A percentile compares a stretch with the other conserved stretches of the same genome.
Evolutionary conservation across 2,113 vertebrate species (phyloP).

Genomic region (Enhydra lutris): DNA sequence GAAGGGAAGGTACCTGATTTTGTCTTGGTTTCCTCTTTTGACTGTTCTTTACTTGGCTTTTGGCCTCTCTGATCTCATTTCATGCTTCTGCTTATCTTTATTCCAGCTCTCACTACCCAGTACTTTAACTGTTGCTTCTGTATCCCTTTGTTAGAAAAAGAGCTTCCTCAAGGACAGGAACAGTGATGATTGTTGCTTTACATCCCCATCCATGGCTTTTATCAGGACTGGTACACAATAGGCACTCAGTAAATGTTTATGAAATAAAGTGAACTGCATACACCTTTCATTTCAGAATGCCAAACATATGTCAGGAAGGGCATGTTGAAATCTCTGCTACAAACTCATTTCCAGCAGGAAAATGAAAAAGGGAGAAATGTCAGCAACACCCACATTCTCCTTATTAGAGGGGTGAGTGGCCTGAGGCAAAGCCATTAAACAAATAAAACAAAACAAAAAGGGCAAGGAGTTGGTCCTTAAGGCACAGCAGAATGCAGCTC

Average conservation of each 20-base stretch:
- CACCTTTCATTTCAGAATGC: neutral
- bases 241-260: neutral
- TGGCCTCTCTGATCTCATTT: neutral
- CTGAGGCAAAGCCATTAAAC: neutral
- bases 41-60: neutral
- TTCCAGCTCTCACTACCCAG: neutral
- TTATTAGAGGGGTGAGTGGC: neutral
- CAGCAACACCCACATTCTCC: neutral
- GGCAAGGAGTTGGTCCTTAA: neutral
- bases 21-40: accelerated
- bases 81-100: too few relatives aligned
- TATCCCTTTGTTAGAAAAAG: neutral
- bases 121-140: neutral
- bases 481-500: accelerated
- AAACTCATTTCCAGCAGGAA: neutral
- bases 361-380: neutral
- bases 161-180: neutral
- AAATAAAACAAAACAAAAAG: too few relatives aligned
- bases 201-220: too few relatives aligned
- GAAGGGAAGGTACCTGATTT: accelerated
- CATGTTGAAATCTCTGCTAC: neutral
- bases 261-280: neutral
- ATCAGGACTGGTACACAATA: neutral
- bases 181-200: neutral
- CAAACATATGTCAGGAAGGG: neutral